Evolutionary conservation across 2,888 invertebrate species (phyloP).

Genomic region (Ochropleura plecta): DNA sequence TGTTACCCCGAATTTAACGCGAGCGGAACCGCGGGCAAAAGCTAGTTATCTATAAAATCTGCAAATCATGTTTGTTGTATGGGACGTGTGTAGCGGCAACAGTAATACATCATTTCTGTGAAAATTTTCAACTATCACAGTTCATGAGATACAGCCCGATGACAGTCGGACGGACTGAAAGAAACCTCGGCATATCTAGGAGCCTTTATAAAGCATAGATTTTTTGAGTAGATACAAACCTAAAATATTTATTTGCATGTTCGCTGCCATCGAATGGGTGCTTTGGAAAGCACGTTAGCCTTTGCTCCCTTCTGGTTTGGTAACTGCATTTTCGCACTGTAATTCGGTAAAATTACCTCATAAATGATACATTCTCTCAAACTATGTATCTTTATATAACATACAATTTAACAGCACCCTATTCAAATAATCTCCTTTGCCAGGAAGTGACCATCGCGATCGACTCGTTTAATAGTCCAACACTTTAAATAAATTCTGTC

Average conservation of each 20-base stretch:
- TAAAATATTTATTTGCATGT: background rate
- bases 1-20: too few relatives aligned
- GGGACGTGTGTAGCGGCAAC: too few relatives aligned
- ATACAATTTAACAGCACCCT: conserved; percentile 43
- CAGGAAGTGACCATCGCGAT: conserved; percentile 44
- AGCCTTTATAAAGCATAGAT: background rate
- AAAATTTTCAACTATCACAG: too few relatives aligned
- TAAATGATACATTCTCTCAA: background rate
- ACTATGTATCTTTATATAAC: conserved; percentile 30
- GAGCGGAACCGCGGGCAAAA: too few relatives aligned
- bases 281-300: too few relatives aligned
- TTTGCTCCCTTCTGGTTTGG: background rate
- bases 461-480: conserved; percentile 35
- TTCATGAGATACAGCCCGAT: too few relatives aligned
- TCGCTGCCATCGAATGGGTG: background rate
- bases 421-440: conserved; percentile 37
- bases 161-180: too few relatives aligned
- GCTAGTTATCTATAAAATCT: too few relatives aligned
- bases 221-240: background rate
- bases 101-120: too few relatives aligned
- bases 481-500: conserved; percentile 46
- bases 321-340: background rate
- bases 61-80: too few relatives aligned
- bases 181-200: background rate
- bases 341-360: background rate